A percentile compares a stretch with the other conserved stretches of the same genome.
Evolutionary conservation across 2,888 invertebrate genomes (phyloP).

Genomic region (Cantharis nigra): DNA sequence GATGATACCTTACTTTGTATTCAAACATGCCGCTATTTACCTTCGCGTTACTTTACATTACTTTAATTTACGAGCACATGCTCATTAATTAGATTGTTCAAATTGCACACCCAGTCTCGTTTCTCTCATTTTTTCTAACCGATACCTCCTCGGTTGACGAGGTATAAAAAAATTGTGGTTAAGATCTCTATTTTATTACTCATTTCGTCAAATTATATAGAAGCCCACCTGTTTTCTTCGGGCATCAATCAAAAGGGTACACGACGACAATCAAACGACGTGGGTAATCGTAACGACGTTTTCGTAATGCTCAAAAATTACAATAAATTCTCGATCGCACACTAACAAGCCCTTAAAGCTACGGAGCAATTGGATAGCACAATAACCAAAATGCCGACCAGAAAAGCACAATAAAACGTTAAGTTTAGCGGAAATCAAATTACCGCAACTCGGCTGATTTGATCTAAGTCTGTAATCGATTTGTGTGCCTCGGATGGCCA

Average conservation of each 20-base stretch:
- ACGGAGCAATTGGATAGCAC: not conserved
- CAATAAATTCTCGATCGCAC: not conserved
- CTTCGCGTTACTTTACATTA: conserved; percentile 34
- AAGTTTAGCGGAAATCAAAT: conserved; percentile 43
- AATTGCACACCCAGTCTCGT: not conserved
- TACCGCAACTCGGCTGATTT: conserved; percentile 44
- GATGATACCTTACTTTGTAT: conserved; percentile 34
- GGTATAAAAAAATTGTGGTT: not conserved
- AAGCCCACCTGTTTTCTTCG: not conserved
- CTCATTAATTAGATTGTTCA: conserved; percentile 35
- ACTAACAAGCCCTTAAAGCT: conserved; percentile 17
- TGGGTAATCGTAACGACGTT: not conserved
- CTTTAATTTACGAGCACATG: conserved; percentile 36
- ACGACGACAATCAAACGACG: not conserved
- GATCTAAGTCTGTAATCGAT: conserved; percentile 42
- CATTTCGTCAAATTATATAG: not conserved
- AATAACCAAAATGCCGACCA: not conserved
- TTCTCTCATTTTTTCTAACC: not conserved
- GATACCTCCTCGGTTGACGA: not conserved
- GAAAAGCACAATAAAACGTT: conserved; percentile 20
- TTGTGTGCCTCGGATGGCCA: conserved; percentile 42
- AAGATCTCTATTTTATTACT: not conserved
- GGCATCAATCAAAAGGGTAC: not conserved
- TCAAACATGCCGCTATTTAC: conserved; percentile 35
- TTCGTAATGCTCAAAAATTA: not conserved